A percentile compares a stretch with the other conserved stretches of the same genome.
Conservation (phyloP, 2,113 vertebrate genomes). For the Perca flavescens region DNA sequence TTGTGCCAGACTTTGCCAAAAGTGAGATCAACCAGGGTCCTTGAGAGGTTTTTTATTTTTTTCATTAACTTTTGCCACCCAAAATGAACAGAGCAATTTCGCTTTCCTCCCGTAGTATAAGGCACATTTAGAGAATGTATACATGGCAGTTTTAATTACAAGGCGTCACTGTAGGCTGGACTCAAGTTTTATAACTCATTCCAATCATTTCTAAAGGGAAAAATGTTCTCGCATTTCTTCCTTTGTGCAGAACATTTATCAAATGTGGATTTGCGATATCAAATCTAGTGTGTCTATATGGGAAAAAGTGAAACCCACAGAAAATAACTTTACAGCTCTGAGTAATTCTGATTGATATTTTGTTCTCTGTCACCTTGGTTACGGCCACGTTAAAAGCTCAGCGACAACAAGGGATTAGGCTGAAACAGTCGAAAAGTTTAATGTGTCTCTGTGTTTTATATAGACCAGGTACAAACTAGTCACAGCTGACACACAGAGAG, state of each 20-base stretch:
- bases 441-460: not conserved
- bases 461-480: conserved; percentile 36
- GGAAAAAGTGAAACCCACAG: conserved; percentile 13
- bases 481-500: conserved; percentile 24
- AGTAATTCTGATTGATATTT: conserved; percentile 1
- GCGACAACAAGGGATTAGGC: not conserved
- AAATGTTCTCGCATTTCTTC: conserved; percentile 1
- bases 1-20: conserved; percentile 14
- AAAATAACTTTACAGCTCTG: not conserved
- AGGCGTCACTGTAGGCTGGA: conserved; percentile 1
- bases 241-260: conserved; percentile 17
- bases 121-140: conserved; percentile 30
- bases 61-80: conserved; percentile 17
- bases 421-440: not conserved
- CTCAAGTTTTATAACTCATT: conserved; percentile 10
- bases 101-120: conserved; percentile 8
- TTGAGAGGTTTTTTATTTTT: not conserved
- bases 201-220: conserved; percentile 21
- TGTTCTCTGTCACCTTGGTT: not conserved
- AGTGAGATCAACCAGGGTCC: conserved; percentile 3
- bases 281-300: not conserved
- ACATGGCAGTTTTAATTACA: conserved; percentile 60
- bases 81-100: conserved; percentile 42
- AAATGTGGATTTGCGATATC: conserved; percentile 19
- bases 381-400: not conserved